Conservation (phyloP, 2,797 vertebrate species). For the Poecilia velifera region DNA sequence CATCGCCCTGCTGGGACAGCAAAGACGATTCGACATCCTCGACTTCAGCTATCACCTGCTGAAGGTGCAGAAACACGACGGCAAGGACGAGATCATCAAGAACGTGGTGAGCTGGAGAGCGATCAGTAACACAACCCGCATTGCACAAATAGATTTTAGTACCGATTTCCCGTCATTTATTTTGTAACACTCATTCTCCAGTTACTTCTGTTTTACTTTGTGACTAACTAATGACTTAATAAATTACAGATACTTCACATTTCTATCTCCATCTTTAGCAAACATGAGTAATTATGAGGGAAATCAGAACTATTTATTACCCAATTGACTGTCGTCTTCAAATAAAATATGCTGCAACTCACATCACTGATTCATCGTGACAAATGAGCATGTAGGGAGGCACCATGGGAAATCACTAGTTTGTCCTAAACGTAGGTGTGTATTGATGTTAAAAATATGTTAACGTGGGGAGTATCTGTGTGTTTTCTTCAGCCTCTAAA, state of each 20-base stretch:
- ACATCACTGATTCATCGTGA: background rate
- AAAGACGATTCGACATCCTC: slow-evolving; percentile 93
- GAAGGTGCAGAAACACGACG: slow-evolving; percentile 98
- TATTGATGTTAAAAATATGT: background rate
- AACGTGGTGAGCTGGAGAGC: slow-evolving; percentile 88
- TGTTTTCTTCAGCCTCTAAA: slow-evolving; percentile 87
- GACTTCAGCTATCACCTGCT: slow-evolving; percentile 99
- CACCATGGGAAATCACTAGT: background rate
- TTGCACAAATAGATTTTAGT: background rate
- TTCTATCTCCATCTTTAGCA: background rate
- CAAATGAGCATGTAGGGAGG: background rate
- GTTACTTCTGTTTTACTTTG: background rate
- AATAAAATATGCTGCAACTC: background rate
- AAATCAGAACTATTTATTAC: background rate
- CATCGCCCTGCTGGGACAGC: slow-evolving; percentile 93
- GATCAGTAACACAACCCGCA: background rate
- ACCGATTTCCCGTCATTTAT: background rate
- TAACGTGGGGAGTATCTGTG: background rate
- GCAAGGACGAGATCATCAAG: slow-evolving; percentile 98
- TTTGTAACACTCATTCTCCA: background rate
- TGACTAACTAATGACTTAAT: background rate
- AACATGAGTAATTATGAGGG: background rate
- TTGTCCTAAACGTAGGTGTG: background rate
- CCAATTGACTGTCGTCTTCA: background rate
- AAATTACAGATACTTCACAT: background rate